These are phyloP conservation scores for Argyresthia goedartella DNA, from an alignment of 2,888 invertebrate species.

Conservation along the genomic window DNA sequence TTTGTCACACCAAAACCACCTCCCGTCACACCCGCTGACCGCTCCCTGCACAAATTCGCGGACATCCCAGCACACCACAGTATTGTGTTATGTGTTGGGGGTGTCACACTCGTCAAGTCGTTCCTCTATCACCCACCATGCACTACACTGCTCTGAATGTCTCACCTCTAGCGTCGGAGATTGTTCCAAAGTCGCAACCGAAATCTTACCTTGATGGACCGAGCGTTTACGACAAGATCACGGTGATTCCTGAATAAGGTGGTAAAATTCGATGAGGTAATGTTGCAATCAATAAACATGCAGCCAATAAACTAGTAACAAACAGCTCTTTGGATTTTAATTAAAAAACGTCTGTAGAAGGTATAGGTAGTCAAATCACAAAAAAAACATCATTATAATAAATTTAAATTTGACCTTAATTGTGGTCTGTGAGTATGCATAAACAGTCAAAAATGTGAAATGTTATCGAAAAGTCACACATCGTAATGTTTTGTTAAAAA, in stretches of 20 bases:
- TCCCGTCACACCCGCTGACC: conserved; percentile 21
- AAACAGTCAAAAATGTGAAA: not conserved
- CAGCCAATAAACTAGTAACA: too few relatives aligned
- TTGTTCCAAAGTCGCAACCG: not conserved
- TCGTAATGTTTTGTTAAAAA: too few relatives aligned
- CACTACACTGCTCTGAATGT: conserved; percentile 13
- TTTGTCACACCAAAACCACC: conserved; percentile 13
- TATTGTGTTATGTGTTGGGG: conserved; percentile 53
- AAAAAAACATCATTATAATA: too few relatives aligned
- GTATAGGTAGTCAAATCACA: too few relatives aligned
- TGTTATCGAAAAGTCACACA: not conserved
- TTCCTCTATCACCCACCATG: conserved; percentile 52
- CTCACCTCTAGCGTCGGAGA: not conserved
- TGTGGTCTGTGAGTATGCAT: too few relatives aligned
- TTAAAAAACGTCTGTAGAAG: too few relatives aligned
- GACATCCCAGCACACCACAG: conserved; percentile 21
- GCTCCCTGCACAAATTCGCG: conserved; percentile 15
- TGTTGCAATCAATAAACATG: too few relatives aligned
- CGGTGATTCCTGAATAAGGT: not conserved
- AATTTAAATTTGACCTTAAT: too few relatives aligned
- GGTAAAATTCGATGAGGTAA: too few relatives aligned
- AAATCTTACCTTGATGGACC: not conserved
- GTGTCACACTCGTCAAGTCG: conserved; percentile 58
- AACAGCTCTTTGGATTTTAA: too few relatives aligned
- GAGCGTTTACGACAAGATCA: not conserved